Evolutionary conservation across 2,888 invertebrate genomes (phyloP), one percentile per base, ranked within the genome.

Genomic region (Agrotis exclamationis): DNA sequence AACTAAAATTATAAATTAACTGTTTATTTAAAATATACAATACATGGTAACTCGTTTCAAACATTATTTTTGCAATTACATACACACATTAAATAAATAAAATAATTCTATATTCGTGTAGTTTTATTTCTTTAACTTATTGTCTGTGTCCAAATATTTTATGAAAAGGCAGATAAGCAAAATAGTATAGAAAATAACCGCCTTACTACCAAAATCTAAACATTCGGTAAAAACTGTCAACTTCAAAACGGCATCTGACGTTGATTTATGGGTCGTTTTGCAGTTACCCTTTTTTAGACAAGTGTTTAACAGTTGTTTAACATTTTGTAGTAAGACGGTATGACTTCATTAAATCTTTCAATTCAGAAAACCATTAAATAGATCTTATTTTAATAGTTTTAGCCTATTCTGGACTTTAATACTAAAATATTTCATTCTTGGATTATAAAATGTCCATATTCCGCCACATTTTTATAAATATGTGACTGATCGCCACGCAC

Each of bases 91-190:
- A n/a, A 56, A 56, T 44, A n/a, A 56, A 33, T n/a, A 33, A 76
- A 56, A 69, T 53, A 39, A 45, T n/a, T 74, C 47, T 50, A 45
- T 56, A 72, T 72, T 72, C 45, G 48, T 76, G 70, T 28, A 69
- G 13, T 33, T 51, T 39, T 45, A 33, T 24, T 47, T 11, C 9
- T 7, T 56, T 33, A 45, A 0, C 18, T 76, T 72, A 76, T 72
- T 76, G 77, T 72, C 70, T 44, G 22, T 56, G 54, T 45, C 18
- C 20, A 76, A 18, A n/a, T 56, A 28, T 39, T 20, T 14, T 14
- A 39, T 3, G 18, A 39, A 69, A 50, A 50, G 7, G 13, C 14
- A 57, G 33, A 48, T 50, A 70, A 76, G 70, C 70, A 56, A 57
- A 69, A 56, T 48, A n/a, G n/a, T n/a, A n/a, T n/a, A 45, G 50